Conservation (phyloP, 2,113 vertebrate species). For the Pluvialis apricaria region DNA sequence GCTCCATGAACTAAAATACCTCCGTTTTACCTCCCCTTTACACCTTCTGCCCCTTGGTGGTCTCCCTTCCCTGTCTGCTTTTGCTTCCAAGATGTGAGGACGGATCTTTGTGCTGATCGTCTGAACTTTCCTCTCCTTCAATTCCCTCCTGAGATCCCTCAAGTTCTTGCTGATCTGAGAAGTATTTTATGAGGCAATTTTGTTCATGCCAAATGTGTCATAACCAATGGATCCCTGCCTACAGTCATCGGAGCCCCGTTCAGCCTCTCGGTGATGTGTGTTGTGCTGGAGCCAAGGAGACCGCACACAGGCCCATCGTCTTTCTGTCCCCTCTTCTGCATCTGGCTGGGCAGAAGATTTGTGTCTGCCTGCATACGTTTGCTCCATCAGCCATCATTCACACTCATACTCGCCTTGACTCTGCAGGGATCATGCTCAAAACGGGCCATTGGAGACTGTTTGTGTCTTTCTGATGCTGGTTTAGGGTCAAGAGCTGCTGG, state of each 20-base stretch:
- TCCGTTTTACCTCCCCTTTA: not conserved
- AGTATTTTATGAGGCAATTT: conserved; percentile 50
- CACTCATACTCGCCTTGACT: not conserved
- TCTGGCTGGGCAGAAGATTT: not conserved
- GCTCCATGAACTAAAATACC: not conserved
- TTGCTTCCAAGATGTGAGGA: not conserved
- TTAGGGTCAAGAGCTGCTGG: not conserved
- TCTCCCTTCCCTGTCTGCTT: not conserved
- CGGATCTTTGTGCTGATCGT: accelerated
- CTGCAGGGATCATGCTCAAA: not conserved
- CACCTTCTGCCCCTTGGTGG: not conserved
- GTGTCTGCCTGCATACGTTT: accelerated
- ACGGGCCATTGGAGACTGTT: not conserved
- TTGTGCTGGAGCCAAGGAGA: conserved; percentile 30
- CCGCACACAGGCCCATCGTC: not conserved
- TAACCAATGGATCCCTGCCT: conserved; percentile 50
- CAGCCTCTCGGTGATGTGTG: not conserved
- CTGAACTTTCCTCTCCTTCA: conserved; percentile 47
- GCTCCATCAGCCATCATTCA: accelerated
- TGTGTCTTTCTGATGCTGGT: not conserved
- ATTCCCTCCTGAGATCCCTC: conserved; percentile 4
- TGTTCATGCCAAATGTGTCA: conserved; percentile 34
- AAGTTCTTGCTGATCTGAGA: conserved; percentile 44
- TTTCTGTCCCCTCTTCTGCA: conserved; percentile 5
- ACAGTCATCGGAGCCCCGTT: not conserved